Evolutionary conservation across 2,888 invertebrate genomes (phyloP), one percentile per base, ranked within the genome.

Genomic region (Ametastegia equiseti): DNA sequence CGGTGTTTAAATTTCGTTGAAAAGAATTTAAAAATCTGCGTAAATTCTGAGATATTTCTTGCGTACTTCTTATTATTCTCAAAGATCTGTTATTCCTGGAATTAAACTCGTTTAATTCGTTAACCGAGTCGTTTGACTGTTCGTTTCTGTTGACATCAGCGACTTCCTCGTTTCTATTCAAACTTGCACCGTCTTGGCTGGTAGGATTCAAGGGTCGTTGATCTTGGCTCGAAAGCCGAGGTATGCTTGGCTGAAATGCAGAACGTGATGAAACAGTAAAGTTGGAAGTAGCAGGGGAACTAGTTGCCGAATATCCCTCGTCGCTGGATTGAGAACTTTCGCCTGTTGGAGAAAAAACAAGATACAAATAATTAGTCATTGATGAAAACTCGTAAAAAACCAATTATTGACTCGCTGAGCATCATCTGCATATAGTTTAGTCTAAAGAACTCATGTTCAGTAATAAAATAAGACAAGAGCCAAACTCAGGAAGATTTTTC

Each of bases 201-300:
- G 92, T 80, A 92, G 92, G 82, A 93, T 88, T 19, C 84, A 90
- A 0, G 93, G 92, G 19, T 92, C 93, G 45, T 87, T 88, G 82
- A 88, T 33, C 19, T 33, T 47, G 80, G 11, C 54, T 19, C 27
- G 5, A 23, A 36, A 77, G 80, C 19, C 86, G 85, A 4, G 87
- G 86, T 57, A 86, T 84, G 45, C 89, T 89, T 1, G 91, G 91
- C 50, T 91, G 90, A 84, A 91, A 92, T 2, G 92, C 91, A 2
- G 92, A 91, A 5, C 87, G 87, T 13, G 87, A 88, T 3, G 90
- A 89, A 15, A 90, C 86, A 4, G 89, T 89, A 63, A 89, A 90
- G 39, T 87, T 87, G 4, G 87, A 86, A 1, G 85, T 42, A 13
- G 86, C 83, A 5, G 84, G 85, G 7, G 83, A 82, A 1, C 84